Conservation (phyloP, 2,113 vertebrate species). For the Ailurus styani region DNA sequence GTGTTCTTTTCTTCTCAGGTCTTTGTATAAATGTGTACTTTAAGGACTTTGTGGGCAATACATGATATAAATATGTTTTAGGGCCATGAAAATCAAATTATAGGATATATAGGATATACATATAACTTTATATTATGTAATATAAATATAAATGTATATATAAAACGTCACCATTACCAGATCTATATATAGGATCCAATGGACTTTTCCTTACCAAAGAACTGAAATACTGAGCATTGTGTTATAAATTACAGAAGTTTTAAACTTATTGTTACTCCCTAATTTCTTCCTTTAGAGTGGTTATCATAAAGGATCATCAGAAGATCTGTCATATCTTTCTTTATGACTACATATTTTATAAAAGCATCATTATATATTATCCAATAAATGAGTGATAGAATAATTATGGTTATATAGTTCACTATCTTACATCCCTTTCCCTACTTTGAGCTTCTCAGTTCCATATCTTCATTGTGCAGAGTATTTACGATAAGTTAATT, state of each 20-base stretch:
- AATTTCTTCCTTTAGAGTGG: not conserved
- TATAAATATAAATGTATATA: not conserved
- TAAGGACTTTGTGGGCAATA: not conserved
- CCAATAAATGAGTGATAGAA: conserved; percentile 19
- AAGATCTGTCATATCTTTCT: conserved; percentile 40
- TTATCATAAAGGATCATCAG: conserved; percentile 13
- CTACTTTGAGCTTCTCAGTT: not conserved
- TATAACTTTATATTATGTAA: not conserved
- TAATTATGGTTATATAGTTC: not conserved
- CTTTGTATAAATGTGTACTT: not conserved
- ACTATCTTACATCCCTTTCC: not conserved
- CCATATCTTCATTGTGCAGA: conserved; percentile 15
- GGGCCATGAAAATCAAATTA: not conserved
- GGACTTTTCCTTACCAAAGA: conserved; percentile 12
- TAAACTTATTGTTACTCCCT: not conserved
- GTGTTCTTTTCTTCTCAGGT: not conserved
- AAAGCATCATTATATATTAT: conserved; percentile 24
- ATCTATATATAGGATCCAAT: not conserved
- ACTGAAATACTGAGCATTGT: not conserved
- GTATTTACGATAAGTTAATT: conserved; percentile 30
- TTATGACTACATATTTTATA: not conserved
- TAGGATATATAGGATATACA: not conserved
- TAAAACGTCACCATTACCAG: not conserved
- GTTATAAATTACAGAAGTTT: not conserved
- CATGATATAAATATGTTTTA: not conserved